A percentile compares a stretch with the other conserved stretches of the same genome.
These are phyloP conservation scores for Tineola bisselliella DNA, from an alignment of 2,888 invertebrate species.

Conservation along the genomic window DNA sequence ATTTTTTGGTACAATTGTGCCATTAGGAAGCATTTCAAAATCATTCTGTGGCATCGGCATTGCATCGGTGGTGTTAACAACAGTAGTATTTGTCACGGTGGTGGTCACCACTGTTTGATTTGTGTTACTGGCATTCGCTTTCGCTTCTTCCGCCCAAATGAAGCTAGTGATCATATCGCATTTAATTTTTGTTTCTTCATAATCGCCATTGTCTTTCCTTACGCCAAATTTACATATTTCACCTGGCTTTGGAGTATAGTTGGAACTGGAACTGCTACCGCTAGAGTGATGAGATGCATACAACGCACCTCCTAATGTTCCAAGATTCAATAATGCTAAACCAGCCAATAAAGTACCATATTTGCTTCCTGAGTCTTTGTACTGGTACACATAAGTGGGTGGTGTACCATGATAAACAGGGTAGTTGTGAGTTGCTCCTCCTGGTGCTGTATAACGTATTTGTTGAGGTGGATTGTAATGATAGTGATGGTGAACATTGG, in stretches of 20 bases:
- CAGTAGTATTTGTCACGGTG: constrained; percentile 45
- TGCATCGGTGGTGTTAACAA: constrained; percentile 33
- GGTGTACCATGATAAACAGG: constrained; percentile 49
- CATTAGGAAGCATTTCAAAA: constrained; percentile 42
- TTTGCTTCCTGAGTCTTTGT: constrained; percentile 52
- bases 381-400: constrained; percentile 50
- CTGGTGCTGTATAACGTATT: constrained; percentile 40
- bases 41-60: constrained; percentile 18
- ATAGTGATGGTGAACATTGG: constrained; percentile 41
- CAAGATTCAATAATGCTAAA: constrained; percentile 49
- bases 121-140: constrained; percentile 17
- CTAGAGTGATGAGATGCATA: constrained; percentile 23
- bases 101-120: constrained; percentile 30
- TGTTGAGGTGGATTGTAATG: constrained; percentile 49
- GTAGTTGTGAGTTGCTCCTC: constrained; percentile 34
- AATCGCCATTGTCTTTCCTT: constrained; percentile 49
- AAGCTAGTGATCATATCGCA: constrained; percentile 52
- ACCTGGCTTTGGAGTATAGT: constrained; percentile 38
- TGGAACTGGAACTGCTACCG: constrained; percentile 18
- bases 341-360: constrained; percentile 51
- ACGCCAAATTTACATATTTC: constrained; percentile 53
- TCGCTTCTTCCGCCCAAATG: constrained; percentile 36
- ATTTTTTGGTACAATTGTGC: constrained; percentile 41
- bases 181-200: constrained; percentile 53
- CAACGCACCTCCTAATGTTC: constrained; percentile 41